Evolutionary conservation across 2,113 vertebrate species (phyloP).

Genomic region (Crotalus viridis): DNA sequence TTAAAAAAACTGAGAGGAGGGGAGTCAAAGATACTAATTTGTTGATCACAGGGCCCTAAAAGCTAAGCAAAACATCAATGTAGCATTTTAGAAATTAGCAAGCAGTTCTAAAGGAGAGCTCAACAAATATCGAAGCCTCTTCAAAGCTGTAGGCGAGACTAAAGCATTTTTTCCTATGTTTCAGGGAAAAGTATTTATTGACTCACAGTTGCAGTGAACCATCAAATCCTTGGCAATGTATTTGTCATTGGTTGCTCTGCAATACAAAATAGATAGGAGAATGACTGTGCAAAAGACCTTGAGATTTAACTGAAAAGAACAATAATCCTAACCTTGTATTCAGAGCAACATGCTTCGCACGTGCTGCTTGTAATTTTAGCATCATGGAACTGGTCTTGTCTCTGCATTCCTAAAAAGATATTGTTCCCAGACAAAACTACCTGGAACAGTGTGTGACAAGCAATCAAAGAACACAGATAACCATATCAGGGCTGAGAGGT

Average conservation of each 20-base stretch:
- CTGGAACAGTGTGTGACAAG: neutral
- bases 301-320: neutral
- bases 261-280: neutral
- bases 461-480: neutral
- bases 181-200: slow-evolving; percentile 20
- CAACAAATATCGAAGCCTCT: neutral
- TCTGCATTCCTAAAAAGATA: neutral
- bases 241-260: neutral
- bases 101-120: slow-evolving; percentile 38
- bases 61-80: slow-evolving; percentile 3
- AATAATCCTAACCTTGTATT: neutral
- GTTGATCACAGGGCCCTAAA: slow-evolving; percentile 45
- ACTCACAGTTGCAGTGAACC: slow-evolving; percentile 13
- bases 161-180: neutral
- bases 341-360: neutral
- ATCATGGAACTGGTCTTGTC: neutral
- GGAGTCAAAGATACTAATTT: slow-evolving; percentile 14
- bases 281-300: neutral
- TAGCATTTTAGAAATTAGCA: slow-evolving; percentile 33
- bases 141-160: neutral
- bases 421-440: neutral
- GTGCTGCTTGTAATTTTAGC: neutral
- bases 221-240: slow-evolving; percentile 23
- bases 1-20: slow-evolving; percentile 10
- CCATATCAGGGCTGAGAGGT: neutral